A percentile compares a stretch with the other conserved stretches of the same genome.
Conservation (phyloP, 2,113 vertebrate genomes). For the Varanus salvator region DNA sequence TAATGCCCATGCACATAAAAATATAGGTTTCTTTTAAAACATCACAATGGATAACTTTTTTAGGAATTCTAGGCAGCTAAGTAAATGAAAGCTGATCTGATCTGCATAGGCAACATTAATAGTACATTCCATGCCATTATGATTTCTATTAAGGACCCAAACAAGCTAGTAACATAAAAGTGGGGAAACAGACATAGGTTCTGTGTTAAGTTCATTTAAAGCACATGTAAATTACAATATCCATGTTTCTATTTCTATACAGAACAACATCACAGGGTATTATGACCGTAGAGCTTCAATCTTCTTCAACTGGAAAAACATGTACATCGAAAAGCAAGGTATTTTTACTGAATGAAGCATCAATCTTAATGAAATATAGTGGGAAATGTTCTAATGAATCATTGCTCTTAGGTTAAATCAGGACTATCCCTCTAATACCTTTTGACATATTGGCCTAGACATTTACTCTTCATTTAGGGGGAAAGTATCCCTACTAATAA, state of each 20-base stretch:
- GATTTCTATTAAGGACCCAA: not conserved
- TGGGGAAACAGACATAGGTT: not conserved
- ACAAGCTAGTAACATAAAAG: not conserved
- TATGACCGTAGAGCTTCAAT: not conserved
- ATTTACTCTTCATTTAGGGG: not conserved
- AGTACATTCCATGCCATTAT: not conserved
- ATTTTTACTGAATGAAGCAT: not conserved
- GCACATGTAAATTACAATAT: not conserved
- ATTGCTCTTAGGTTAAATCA: not conserved
- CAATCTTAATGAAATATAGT: not conserved
- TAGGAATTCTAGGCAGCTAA: not conserved
- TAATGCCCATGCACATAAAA: not conserved
- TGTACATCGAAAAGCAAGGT: not conserved
- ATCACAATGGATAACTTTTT: not conserved
- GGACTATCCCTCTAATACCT: not conserved
- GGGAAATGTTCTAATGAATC: not conserved
- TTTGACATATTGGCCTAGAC: not conserved
- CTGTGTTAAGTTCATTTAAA: not conserved
- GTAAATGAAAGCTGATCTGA: not conserved
- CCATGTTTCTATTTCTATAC: not conserved
- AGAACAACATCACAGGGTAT: not conserved
- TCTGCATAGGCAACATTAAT: not conserved
- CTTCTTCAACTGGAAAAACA: conserved; percentile 14
- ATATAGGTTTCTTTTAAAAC: not conserved
- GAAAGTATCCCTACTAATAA: not conserved